Evolutionary conservation across 2,113 vertebrate species (phyloP).

Genomic region (Aptenodytes forsteri): DNA sequence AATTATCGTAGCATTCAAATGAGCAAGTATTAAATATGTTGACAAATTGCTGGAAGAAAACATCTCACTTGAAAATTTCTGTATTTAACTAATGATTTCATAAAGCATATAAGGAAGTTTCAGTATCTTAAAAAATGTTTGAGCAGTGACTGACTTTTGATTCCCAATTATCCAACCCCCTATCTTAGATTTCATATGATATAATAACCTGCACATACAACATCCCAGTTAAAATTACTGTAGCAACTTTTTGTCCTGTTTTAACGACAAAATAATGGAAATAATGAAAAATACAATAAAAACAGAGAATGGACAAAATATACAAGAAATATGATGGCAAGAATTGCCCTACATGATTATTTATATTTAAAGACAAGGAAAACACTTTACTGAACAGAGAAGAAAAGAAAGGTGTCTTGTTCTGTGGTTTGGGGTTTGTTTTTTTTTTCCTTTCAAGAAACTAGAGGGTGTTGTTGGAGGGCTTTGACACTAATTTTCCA

Average conservation of each 20-base stretch:
- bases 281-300: neutral
- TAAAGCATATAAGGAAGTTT: neutral
- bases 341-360: neutral
- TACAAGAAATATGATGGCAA: neutral
- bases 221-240: neutral
- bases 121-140: neutral
- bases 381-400: neutral
- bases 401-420: neutral
- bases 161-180: neutral
- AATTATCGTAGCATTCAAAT: neutral
- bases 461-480: neutral
- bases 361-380: neutral
- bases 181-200: neutral
- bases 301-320: neutral
- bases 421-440: neutral
- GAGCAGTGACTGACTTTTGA: neutral
- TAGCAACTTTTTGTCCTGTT: neutral
- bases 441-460: neutral
- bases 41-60: neutral
- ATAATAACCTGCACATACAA: neutral
- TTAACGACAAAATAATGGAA: neutral
- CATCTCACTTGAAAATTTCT: neutral
- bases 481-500: neutral
- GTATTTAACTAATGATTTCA: neutral
- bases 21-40: neutral